Evolutionary conservation across 2,113 vertebrate genomes (phyloP), one percentile per base, ranked within the genome.

Genomic region (Ailuropoda melanoleuca): DNA sequence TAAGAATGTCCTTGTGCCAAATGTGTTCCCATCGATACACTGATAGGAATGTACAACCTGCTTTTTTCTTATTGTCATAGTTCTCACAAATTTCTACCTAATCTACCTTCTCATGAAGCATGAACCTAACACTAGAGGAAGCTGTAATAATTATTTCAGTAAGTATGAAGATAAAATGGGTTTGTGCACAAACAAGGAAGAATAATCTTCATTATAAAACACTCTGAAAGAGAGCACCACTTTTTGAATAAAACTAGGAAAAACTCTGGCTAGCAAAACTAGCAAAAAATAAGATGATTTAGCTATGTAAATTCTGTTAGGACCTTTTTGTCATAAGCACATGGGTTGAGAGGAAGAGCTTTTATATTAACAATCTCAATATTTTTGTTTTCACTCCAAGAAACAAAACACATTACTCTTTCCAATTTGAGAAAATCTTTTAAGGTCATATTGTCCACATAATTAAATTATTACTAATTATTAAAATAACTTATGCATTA

Each of bases 101-200:
- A 85, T 12, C 21, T 86, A 80, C 46, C 13, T 88, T 88, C 82
- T 77, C 60, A 60, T 24, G 31, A 96, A 81, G 31, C 37, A 62
- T 46, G 74, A 70, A 70, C 72, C 50, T 70, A 72, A 39, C 18
- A 82, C 26, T 23, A 62, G 6, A 19, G 13, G 15, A 88, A 86
- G 21, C 8, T 92, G 23, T 56, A 80, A 80, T 70, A 94, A 94
- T 88, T 81, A 94, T 86, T 93, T 86, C 68, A 86, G 14, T 93
- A 68, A 66, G 37, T 55, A 56, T 68, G 66, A 80, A 66, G 10
- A 77, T 39, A 81, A 93, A 93, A 75, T 66, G 74, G 72, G 60
- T 37, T 88, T 21, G 56, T 56, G 37, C 46, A 75, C 4, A 93
- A 64, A 86, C n/a, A 77, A 21, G 39, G 70, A 4, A 84, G 50